phyloP scores from a whole-genome alignment of 2,113 vertebrate genomes.

The Amblyornis subalaris region DNA sequence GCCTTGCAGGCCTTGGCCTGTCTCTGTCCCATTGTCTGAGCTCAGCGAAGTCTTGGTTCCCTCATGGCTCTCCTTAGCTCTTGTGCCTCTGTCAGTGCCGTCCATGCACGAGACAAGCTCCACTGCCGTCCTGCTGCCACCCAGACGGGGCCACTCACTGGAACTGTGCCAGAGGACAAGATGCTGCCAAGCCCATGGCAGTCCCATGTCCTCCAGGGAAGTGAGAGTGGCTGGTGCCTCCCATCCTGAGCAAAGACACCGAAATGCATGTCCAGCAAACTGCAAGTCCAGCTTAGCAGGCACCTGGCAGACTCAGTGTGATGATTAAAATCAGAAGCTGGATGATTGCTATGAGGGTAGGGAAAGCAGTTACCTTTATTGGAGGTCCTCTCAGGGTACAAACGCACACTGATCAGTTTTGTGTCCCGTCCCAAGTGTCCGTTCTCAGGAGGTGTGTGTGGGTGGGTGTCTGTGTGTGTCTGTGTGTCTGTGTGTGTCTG shows the following conservation, averaged over 20 bases:
- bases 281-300: neutral
- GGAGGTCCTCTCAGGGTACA: too few species aligned
- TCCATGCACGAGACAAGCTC: accelerated
- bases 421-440: too few species aligned
- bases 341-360: too few species aligned
- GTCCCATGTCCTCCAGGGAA: neutral
- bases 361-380: too few species aligned
- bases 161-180: neutral
- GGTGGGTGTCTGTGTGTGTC: too few species aligned
- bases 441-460: too few species aligned
- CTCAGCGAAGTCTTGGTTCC: neutral
- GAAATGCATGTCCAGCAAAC: neutral
- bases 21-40: neutral
- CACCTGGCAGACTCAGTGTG: neutral
- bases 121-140: neutral
- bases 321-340: too few species aligned
- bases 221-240: neutral
- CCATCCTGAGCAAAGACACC: neutral
- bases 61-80: neutral
- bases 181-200: neutral
- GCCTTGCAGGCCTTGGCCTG: neutral
- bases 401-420: too few species aligned
- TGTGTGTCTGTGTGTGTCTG: too few species aligned
- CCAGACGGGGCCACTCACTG: neutral
- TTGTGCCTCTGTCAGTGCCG: neutral